phyloP scores from a whole-genome alignment of 2,888 invertebrate genomes.

The Dendrolimus houi region DNA sequence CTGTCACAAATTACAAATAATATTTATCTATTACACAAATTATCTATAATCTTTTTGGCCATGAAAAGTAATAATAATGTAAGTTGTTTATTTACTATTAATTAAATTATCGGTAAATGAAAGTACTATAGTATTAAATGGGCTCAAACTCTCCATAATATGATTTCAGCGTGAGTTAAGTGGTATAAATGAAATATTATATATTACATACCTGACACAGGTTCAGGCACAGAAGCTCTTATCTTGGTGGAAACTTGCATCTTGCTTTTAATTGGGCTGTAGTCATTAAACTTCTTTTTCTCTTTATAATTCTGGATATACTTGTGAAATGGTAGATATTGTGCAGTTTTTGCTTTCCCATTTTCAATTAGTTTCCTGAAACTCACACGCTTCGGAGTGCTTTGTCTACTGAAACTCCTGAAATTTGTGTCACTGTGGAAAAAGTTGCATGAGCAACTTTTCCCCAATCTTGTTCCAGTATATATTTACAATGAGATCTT shows the following conservation, averaged over 20 bases:
- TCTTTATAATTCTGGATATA: slow-evolving; percentile 59
- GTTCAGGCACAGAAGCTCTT: slow-evolving; percentile 47
- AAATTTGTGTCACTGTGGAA: slow-evolving; percentile 8
- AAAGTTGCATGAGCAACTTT: neutral
- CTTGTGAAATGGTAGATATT: slow-evolving; percentile 81
- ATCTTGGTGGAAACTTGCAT: slow-evolving; percentile 49
- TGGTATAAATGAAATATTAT: slow-evolving; percentile 2
- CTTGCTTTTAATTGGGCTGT: slow-evolving; percentile 57
- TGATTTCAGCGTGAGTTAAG: neutral
- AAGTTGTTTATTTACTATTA: neutral
- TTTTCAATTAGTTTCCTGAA: slow-evolving; percentile 66
- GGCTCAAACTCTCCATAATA: neutral
- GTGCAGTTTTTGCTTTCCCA: slow-evolving; percentile 60
- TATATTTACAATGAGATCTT: neutral
- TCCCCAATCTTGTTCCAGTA: neutral
- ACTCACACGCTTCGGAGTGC: slow-evolving; percentile 66
- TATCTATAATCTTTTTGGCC: too few relatives aligned
- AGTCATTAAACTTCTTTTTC: slow-evolving; percentile 50
- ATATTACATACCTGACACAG: slow-evolving; percentile 42
- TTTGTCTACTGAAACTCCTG: slow-evolving; percentile 58
- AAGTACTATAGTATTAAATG: neutral
- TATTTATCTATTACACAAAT: too few relatives aligned
- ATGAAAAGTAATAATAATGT: neutral
- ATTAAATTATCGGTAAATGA: neutral
- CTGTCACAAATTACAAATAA: too few relatives aligned